Evolutionary conservation across 2,113 vertebrate genomes (phyloP).

Genomic region (Eulacestoma nigropectus): DNA sequence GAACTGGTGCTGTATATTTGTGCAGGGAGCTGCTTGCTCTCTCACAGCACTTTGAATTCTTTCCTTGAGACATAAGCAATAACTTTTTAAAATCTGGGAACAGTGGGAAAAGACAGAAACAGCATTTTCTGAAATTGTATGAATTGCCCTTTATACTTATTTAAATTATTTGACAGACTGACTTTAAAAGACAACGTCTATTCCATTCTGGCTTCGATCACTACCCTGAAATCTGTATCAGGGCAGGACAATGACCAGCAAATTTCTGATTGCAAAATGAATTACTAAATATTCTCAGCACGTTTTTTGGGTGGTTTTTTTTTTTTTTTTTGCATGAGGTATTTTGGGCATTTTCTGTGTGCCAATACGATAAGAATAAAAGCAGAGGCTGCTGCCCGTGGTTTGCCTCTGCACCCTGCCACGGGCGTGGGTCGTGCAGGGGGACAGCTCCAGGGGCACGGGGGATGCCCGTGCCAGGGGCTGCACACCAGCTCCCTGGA

Average conservation of each 20-base stretch:
- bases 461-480: fast-evolving
- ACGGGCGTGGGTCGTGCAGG: fast-evolving
- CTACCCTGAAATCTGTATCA: neutral
- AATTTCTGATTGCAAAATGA: neutral
- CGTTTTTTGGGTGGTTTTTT: neutral
- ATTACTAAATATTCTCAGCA: neutral
- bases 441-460: neutral
- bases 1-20: neutral
- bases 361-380: neutral
- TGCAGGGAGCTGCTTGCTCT: neutral
- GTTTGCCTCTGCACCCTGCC: neutral
- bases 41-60: neutral
- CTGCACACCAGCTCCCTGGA: neutral
- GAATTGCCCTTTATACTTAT: neutral
- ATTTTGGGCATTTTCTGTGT: neutral
- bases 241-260: neutral
- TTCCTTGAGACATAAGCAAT: neutral
- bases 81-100: neutral
- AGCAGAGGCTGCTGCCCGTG: neutral
- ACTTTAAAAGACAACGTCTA: neutral
- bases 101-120: neutral
- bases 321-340: neutral
- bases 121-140: neutral
- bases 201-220: neutral
- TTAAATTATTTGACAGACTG: neutral